Conservation (phyloP, 2,797 vertebrate genomes). For the Xenops minutus region DNA sequence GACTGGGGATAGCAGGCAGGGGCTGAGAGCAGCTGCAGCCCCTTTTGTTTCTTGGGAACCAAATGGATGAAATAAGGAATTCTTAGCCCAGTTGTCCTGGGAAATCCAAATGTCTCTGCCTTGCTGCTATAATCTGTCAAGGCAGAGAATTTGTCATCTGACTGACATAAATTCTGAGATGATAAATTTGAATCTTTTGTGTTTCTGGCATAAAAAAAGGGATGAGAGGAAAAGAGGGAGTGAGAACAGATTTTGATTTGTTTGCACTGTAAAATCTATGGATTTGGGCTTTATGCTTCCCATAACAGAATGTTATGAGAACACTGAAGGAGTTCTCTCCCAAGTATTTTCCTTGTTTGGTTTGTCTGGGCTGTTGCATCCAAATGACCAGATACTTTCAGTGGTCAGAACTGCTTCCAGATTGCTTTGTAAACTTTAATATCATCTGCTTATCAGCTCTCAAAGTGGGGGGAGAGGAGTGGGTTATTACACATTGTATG, state of each 20-base stretch:
- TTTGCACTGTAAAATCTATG: neutral
- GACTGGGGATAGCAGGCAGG: neutral
- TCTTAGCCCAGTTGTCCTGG: slow-evolving; percentile 30
- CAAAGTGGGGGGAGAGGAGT: neutral
- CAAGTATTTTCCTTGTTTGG: neutral
- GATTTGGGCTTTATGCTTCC: neutral
- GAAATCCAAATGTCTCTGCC: slow-evolving; percentile 27
- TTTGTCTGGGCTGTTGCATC: neutral
- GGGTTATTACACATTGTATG: neutral
- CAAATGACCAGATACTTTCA: neutral
- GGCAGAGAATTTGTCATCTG: neutral
- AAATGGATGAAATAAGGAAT: slow-evolving; percentile 5
- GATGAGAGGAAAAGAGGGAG: neutral
- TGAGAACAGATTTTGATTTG: neutral
- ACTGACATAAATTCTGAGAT: neutral
- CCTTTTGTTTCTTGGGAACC: slow-evolving; percentile 56
- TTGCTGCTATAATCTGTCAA: slow-evolving; percentile 37
- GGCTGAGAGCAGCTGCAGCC: slow-evolving; percentile 23
- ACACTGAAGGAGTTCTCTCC: neutral
- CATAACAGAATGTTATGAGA: neutral
- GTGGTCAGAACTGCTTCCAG: neutral
- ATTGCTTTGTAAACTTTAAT: neutral
- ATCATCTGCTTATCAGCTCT: neutral
- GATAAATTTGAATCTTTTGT: slow-evolving; percentile 4
- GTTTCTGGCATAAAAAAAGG: neutral